phyloP scores from a whole-genome alignment of 2,113 vertebrate species.

The Austrofundulus limnaeus region DNA sequence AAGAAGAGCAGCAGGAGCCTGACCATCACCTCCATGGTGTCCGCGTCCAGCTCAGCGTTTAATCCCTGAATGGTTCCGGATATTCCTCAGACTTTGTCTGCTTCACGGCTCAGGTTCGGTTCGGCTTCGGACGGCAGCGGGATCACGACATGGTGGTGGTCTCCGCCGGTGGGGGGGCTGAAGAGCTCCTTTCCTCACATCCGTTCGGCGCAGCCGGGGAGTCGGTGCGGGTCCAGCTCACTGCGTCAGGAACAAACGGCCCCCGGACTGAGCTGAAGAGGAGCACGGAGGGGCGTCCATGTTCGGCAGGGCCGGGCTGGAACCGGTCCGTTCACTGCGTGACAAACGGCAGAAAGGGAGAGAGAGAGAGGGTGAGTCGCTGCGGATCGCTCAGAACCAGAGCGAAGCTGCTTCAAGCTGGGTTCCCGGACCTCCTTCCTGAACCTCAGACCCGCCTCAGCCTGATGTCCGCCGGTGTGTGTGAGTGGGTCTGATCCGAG shows the following conservation, averaged over 20 bases:
- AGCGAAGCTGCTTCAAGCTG: no score
- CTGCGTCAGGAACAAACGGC: slow-evolving; percentile 92
- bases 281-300: slow-evolving; percentile 87
- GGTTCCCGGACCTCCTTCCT: no score
- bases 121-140: slow-evolving; percentile 75
- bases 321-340: slow-evolving; percentile 89
- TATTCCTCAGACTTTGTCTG: slow-evolving; percentile 77
- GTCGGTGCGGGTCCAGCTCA: slow-evolving; percentile 89
- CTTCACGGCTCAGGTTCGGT: slow-evolving; percentile 48
- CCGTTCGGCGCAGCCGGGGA: slow-evolving; percentile 74
- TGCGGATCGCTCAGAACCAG: background rate
- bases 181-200: slow-evolving; percentile 82
- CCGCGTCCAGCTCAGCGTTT: slow-evolving; percentile 79
- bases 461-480: no score
- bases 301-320: slow-evolving; percentile 85
- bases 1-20: slow-evolving; percentile 89
- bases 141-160: slow-evolving; percentile 91
- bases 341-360: slow-evolving; percentile 62
- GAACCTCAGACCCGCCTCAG: no score
- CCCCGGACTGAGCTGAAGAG: slow-evolving; percentile 88
- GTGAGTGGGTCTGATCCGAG: no score
- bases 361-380: slow-evolving; percentile 64
- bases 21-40: slow-evolving; percentile 94
- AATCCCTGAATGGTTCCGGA: slow-evolving; percentile 82
- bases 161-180: slow-evolving; percentile 75